phyloP scores from a whole-genome alignment of 1,140 invertebrate genomes.

The Sitophilus oryzae region DNA sequence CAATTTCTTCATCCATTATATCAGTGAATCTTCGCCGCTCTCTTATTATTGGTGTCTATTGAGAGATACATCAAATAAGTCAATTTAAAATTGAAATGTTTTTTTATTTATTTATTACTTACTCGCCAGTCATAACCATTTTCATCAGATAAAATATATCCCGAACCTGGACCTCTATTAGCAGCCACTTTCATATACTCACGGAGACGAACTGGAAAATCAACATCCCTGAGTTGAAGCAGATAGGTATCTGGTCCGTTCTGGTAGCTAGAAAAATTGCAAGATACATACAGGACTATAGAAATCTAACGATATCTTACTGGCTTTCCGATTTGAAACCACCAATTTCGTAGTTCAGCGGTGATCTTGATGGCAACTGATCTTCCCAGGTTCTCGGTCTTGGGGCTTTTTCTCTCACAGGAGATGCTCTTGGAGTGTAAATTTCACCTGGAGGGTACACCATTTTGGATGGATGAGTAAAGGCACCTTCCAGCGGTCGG shows the following conservation, averaged over 20 bases:
- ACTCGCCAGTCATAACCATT: slow-evolving; percentile 71
- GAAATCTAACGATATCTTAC: slow-evolving; percentile 53
- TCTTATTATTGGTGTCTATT: slow-evolving; percentile 74
- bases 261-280: slow-evolving; percentile 67
- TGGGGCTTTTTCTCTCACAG: slow-evolving; percentile 42
- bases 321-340: slow-evolving; percentile 78
- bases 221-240: slow-evolving; percentile 83
- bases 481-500: slow-evolving; percentile 71
- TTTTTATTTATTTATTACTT: no score
- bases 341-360: slow-evolving; percentile 78
- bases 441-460: slow-evolving; percentile 81
- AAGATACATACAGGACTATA: neutral
- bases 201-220: slow-evolving; percentile 83
- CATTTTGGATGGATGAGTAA: slow-evolving; percentile 87
- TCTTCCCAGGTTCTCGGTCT: slow-evolving; percentile 57
- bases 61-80: neutral
- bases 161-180: slow-evolving; percentile 62
- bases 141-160: slow-evolving; percentile 58
- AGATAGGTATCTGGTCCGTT: slow-evolving; percentile 94
- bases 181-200: slow-evolving; percentile 91
- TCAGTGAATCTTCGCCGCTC: slow-evolving; percentile 88
- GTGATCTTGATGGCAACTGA: slow-evolving; percentile 65
- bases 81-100: no score
- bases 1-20: slow-evolving; percentile 93
- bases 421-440: slow-evolving; percentile 70